Evolutionary conservation across 1,140 invertebrate species (phyloP), one percentile per base, ranked within the genome.

Genomic region (Solen grandis): DNA sequence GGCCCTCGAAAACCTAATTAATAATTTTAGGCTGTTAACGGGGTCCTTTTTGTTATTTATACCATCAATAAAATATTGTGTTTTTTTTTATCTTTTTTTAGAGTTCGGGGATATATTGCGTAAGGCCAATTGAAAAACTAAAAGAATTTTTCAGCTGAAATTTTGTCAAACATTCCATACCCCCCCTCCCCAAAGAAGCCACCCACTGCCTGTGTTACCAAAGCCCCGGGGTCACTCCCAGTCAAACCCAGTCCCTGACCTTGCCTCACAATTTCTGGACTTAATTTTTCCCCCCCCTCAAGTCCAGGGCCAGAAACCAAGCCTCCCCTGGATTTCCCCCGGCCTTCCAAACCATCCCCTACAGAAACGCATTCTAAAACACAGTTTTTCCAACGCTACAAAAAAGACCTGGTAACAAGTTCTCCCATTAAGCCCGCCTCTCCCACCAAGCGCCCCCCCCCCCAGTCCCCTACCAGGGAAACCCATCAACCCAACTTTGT

Each of bases 81-180:
- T n/a, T n/a, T n/a, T n/a, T n/a, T n/a, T n/a, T n/a, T n/a, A n/a
- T n/a, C n/a, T n/a, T n/a, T n/a, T n/a, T n/a, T n/a, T n/a, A n/a
- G n/a, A n/a, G n/a, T n/a, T n/a, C n/a, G n/a, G 96, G 93, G 95
- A 96, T 79, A 95, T 96, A 69, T 96, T 97, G 89, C 93, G 95
- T 75, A 93, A 95, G 65, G 96, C 96, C 54, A 93, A n/a, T n/a
- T n/a, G n/a, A n/a, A n/a, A n/a, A n/a, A n/a, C n/a, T n/a, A n/a
- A n/a, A n/a, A n/a, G n/a, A n/a, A n/a, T n/a, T n/a, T 92, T 96
- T 35, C 90, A 94, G 76, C 92, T 96, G 68, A 92, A 94, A 85
- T 94, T n/a, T 96, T 5, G 90, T 95, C 5, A 95, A 94, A 78
- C 82, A 84, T 60, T 31, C 68, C 16, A 25, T 78, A 19, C 85